Base-by-base conservation (phyloP, 2,888 invertebrate species). In the Meloe dianella region DNA sequence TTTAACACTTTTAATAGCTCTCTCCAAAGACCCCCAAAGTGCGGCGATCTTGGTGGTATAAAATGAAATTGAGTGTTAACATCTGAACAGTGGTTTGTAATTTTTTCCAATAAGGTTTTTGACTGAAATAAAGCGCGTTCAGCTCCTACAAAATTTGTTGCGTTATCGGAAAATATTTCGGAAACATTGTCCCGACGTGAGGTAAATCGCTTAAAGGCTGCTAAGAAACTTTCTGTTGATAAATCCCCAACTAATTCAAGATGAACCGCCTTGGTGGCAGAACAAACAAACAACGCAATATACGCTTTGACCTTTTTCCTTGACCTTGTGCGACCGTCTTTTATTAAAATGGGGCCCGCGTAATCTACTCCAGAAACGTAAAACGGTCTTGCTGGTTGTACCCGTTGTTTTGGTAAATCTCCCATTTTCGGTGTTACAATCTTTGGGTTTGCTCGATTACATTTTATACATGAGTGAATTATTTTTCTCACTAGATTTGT, bases 141-240 rank as follows among this genome's bases (percentile, higher is more conserved):
- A 8, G 61, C n/a, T n/a, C n/a, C n/a, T n/a, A n/a, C n/a, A n/a
- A n/a, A n/a, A n/a, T n/a, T n/a, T n/a, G n/a, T n/a, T 61, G 20
- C 64, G 41, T 57, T 62, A 24, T 67, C 67, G 0, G 64, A 67
- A 29, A 64, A 41, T 12, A 68, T 59, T 29, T 66, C 54, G 10
- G 57, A 35, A 20, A 64, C 62, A 17, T 57, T 58, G 10, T 66
- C 66, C 30, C 63, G 63, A 58, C 70, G 62, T 22, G 65, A 17
- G 60, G 56, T 57, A 59, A 72, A 72, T 65, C 67, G 64, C 27
- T 60, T 35, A 2, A 67, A 47, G 6, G 67, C 64, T 4, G 64
- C 61, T 12, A 64, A 30, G 57, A 67, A 67, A 4, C 32, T 41
- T 14, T 65, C 58, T 9, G 58, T 51, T 8, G 61, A 30, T 30